Conservation (phyloP, 1,140 invertebrate genomes). For the Hypothenemus hampei region DNA sequence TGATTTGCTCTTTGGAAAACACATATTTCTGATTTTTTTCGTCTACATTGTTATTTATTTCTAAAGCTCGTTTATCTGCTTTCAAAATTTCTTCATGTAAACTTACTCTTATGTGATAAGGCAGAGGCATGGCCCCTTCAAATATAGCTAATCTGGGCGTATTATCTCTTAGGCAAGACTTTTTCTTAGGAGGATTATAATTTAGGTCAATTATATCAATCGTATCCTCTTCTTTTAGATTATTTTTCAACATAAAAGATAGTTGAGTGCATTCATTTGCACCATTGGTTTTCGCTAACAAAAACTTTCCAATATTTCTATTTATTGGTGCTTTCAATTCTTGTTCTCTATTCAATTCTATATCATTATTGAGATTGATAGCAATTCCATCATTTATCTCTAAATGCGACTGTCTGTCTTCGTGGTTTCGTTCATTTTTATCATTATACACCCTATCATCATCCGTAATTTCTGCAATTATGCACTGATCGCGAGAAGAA, state of each 20-base stretch:
- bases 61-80: background rate
- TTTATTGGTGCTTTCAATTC: background rate
- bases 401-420: background rate
- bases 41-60: background rate
- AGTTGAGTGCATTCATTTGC: background rate
- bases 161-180: slow-evolving; percentile 2
- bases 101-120: slow-evolving; percentile 8
- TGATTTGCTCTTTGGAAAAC: background rate
- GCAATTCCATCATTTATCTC: background rate
- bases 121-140: background rate
- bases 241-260: background rate
- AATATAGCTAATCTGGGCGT: slow-evolving; percentile 12
- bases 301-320: background rate
- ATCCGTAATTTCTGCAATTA: slow-evolving; percentile 14
- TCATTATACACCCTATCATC: background rate
- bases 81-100: background rate
- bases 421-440: background rate
- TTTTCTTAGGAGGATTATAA: slow-evolving; percentile 21
- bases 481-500: background rate
- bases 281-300: background rate
- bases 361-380: background rate
- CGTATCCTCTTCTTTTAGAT: background rate
- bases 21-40: background rate
- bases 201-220: slow-evolving; percentile 8
- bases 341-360: too few relatives aligned